Evolutionary conservation across 2,888 invertebrate genomes (phyloP).

Genomic region (Rhagonycha fulva): DNA sequence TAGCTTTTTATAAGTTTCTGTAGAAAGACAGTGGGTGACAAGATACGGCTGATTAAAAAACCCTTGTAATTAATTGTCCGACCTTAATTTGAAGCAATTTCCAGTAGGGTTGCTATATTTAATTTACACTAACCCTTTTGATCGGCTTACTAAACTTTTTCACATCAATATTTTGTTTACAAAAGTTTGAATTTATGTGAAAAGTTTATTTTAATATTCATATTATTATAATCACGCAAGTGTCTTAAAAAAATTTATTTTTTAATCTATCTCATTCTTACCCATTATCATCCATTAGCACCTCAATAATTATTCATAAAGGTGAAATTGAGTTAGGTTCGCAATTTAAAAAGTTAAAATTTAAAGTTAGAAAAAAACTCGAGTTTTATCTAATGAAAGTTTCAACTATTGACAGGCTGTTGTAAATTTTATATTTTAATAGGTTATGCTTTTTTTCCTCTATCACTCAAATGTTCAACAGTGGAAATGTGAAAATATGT

Average conservation of each 20-base stretch:
- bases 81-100: constrained; percentile 21
- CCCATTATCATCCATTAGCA: not conserved
- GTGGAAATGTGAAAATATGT: too few species aligned
- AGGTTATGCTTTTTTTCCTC: not conserved
- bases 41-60: constrained; percentile 20
- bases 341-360: not conserved
- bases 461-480: not conserved
- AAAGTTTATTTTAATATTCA: not conserved
- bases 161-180: not conserved
- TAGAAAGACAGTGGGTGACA: constrained; percentile 9
- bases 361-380: too few species aligned
- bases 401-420: not conserved
- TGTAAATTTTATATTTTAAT: not conserved
- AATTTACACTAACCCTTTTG: not conserved
- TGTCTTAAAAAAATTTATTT: not conserved
- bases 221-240: not conserved
- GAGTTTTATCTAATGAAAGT: not conserved
- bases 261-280: not conserved
- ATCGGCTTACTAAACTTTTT: not conserved
- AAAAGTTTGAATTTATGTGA: not conserved
- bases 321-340: not conserved
- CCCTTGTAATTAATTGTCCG: constrained; percentile 24
- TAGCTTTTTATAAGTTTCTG: constrained; percentile 2
- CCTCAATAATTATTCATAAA: not conserved
- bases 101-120: not conserved